Percentiles rank a stretch among this genome's conserved stretches.
phyloP scores from a whole-genome alignment of 1,140 invertebrate genomes.

The Spodoptera litura region DNA sequence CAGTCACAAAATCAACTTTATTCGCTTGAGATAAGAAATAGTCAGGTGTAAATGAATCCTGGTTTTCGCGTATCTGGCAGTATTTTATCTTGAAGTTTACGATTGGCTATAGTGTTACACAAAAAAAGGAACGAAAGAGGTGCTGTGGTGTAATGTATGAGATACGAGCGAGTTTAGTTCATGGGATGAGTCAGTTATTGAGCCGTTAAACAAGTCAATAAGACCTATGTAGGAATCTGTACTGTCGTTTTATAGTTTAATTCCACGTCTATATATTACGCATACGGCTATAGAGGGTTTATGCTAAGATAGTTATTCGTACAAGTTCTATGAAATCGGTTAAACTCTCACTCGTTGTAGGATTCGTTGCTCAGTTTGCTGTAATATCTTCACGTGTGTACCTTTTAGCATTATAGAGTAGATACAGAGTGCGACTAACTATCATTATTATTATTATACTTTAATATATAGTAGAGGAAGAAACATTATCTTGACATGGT shows the following conservation, averaged over 20 bases:
- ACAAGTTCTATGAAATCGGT: too few species aligned
- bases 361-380: too few species aligned
- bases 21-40: slow-evolving; percentile 6
- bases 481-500: too few species aligned
- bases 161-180: slow-evolving; percentile 4
- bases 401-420: too few species aligned
- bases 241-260: background rate
- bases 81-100: slow-evolving; percentile 67
- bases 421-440: too few species aligned
- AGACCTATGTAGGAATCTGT: background rate
- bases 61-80: slow-evolving; percentile 46
- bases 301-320: too few species aligned
- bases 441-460: too few species aligned
- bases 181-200: background rate
- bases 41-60: background rate
- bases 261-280: background rate
- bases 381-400: too few species aligned
- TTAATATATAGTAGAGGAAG: too few species aligned
- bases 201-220: background rate
- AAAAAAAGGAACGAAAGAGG: slow-evolving; percentile 57
- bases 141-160: slow-evolving; percentile 53
- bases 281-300: too few species aligned
- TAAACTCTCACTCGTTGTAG: too few species aligned
- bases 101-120: slow-evolving; percentile 58
- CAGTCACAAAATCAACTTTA: slow-evolving; percentile 7